Conservation (phyloP, 2,113 vertebrate species). For the Centropristis striata region DNA sequence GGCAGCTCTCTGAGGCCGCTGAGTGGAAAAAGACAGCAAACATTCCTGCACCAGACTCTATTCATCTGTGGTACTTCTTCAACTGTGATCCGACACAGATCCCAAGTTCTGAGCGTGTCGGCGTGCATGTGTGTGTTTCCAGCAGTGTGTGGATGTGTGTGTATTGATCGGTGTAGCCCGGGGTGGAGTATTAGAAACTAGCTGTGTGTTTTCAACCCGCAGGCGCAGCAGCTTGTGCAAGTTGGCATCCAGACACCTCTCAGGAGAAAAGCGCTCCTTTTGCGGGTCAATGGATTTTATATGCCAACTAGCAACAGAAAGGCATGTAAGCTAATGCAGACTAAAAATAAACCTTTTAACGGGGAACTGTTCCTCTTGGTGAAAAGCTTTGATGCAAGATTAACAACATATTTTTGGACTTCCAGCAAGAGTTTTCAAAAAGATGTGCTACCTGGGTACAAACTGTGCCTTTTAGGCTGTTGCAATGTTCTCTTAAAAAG, state of each 20-base stretch:
- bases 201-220: conserved; percentile 54
- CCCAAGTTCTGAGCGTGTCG: background rate
- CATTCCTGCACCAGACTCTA: conserved; percentile 5
- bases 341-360: conserved; percentile 67
- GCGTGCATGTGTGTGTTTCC: background rate
- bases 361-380: conserved; percentile 35
- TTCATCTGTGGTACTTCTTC: conserved; percentile 32
- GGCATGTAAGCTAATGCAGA: conserved; percentile 53
- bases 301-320: conserved; percentile 51
- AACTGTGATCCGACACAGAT: conserved; percentile 16
- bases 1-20: conserved; percentile 19
- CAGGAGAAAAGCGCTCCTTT: conserved; percentile 58
- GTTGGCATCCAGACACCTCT: conserved; percentile 71
- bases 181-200: conserved; percentile 54
- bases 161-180: conserved; percentile 55
- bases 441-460: conserved; percentile 18
- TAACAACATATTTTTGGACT: conserved; percentile 18
- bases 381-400: conserved; percentile 30
- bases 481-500: conserved; percentile 9
- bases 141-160: conserved; percentile 11
- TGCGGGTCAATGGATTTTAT: conserved; percentile 70
- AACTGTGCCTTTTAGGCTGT: background rate
- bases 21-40: conserved; percentile 14
- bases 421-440: conserved; percentile 18
- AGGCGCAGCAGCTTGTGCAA: conserved; percentile 62